Conservation (phyloP, 2,888 invertebrate species). For the Heteropelma amictum region DNA sequence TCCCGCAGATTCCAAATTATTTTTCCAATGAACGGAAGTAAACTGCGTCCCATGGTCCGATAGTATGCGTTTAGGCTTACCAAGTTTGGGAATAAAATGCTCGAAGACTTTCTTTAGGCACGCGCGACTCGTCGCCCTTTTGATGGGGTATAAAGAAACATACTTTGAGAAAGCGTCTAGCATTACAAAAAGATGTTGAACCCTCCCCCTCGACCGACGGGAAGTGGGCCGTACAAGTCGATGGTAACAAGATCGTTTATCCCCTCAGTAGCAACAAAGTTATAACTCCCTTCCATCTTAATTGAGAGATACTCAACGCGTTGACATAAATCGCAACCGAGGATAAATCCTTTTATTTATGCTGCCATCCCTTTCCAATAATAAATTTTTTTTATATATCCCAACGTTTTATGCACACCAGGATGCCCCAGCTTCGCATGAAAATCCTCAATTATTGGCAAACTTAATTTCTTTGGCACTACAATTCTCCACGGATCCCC, state of each 20-base stretch:
- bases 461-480: background rate
- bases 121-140: constrained; percentile 21
- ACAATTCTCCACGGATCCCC: background rate
- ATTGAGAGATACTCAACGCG: constrained; percentile 39
- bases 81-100: constrained; percentile 26
- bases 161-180: constrained; percentile 44
- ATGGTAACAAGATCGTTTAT: constrained; percentile 43
- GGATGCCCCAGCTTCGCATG: constrained; percentile 1
- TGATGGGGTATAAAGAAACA: constrained; percentile 42
- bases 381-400: constrained; percentile 1
- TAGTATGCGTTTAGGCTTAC: constrained; percentile 30
- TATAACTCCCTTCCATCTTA: constrained; percentile 43
- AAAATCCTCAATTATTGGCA: background rate
- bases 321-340: constrained; percentile 13
- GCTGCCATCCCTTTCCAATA: background rate
- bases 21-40: constrained; percentile 33
- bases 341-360: background rate
- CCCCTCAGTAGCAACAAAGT: background rate
- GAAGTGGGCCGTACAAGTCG: constrained; percentile 55
- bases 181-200: constrained; percentile 51
- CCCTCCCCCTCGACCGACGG: constrained; percentile 24
- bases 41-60: constrained; percentile 48
- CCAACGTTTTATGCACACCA: background rate
- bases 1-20: background rate
- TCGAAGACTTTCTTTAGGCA: constrained; percentile 23